Evolutionary conservation across 2,888 invertebrate genomes (phyloP).

Genomic region (Xestoiulus laeticollis): DNA sequence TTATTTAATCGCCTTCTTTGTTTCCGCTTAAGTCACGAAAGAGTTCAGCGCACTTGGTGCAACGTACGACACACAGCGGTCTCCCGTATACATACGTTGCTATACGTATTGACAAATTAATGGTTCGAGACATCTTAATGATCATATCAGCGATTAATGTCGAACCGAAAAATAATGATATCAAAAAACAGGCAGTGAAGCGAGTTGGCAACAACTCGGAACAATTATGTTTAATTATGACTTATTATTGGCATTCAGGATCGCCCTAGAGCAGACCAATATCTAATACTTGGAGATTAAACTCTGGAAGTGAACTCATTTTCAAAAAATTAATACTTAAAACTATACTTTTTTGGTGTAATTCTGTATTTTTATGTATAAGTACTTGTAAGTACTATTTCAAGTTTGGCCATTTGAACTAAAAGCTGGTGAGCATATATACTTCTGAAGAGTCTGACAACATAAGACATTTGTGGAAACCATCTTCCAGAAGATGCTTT

Average conservation of each 20-base stretch:
- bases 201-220: background rate
- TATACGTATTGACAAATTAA: background rate
- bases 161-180: conserved; percentile 29
- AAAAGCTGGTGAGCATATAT: too few species aligned
- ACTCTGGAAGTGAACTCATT: background rate
- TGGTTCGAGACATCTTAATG: conserved; percentile 29
- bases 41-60: conserved; percentile 34
- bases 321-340: too few species aligned
- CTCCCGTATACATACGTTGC: background rate
- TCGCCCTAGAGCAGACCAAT: background rate
- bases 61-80: conserved; percentile 20
- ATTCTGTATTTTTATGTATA: too few species aligned
- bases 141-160: conserved; percentile 13
- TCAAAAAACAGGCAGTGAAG: conserved; percentile 37
- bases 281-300: background rate
- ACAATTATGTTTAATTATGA: conserved; percentile 16
- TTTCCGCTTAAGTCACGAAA: conserved; percentile 37
- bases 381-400: too few species aligned
- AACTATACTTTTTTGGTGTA: too few species aligned
- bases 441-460: too few species aligned
- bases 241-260: background rate
- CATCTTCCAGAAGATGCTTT: too few species aligned
- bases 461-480: too few species aligned
- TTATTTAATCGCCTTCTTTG: conserved; percentile 27
- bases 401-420: too few species aligned